These are phyloP conservation scores for Stenchaetothrips biformis DNA, from an alignment of 2,888 invertebrate species.

Conservation along the genomic window DNA sequence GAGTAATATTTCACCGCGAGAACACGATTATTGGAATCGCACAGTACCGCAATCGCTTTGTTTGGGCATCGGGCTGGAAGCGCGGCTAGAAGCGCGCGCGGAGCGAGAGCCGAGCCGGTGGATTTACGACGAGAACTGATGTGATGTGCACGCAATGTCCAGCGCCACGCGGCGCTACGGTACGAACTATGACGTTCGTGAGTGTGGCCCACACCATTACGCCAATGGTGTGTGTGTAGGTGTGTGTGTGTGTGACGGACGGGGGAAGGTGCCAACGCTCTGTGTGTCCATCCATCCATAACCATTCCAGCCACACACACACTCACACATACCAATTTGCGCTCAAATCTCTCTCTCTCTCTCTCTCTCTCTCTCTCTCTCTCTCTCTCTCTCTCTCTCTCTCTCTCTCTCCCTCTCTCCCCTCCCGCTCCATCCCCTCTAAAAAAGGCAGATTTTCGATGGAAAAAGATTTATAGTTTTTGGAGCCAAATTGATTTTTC, in stretches of 20 bases:
- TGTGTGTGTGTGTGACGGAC: not conserved
- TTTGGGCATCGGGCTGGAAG: conserved; percentile 7
- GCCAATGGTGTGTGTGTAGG: no score
- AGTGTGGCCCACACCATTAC: no score
- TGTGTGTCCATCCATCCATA: not conserved
- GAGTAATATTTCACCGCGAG: conserved; percentile 16
- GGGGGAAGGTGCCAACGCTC: not conserved
- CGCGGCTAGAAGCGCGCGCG: not conserved
- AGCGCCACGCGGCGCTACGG: no score
- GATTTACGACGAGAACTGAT: not conserved
- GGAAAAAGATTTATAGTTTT: no score
- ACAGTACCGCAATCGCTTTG: conserved; percentile 2
- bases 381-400: not conserved
- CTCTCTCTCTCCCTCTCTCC: not conserved
- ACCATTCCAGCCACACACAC: not conserved
- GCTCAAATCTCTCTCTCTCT: not conserved
- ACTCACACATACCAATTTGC: not conserved
- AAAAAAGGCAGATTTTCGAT: not conserved
- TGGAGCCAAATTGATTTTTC: not conserved
- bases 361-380: not conserved
- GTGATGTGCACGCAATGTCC: not conserved
- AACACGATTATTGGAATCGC: conserved; percentile 11
- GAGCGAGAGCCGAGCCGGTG: not conserved
- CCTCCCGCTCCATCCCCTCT: not conserved
- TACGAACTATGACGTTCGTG: no score